phyloP scores from a whole-genome alignment of 2,797 vertebrate species.

The Gorsachius magnificus region DNA sequence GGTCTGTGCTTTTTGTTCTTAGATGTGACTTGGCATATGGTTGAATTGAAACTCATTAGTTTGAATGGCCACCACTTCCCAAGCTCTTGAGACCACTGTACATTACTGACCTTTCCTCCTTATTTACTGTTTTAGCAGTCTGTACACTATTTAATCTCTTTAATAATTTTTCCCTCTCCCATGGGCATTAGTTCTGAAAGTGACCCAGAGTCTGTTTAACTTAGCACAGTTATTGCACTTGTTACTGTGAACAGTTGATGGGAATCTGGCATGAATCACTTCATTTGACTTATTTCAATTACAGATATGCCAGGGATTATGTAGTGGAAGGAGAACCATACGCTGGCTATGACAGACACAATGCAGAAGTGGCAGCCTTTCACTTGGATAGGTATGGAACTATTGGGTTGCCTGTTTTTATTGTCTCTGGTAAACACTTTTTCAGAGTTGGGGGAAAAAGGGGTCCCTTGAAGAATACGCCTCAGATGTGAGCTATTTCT shows the following conservation, averaged over 20 bases:
- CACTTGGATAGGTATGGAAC: constrained; percentile 91
- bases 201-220: not conserved
- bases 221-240: not conserved
- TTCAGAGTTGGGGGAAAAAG: not conserved
- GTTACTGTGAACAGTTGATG: not conserved
- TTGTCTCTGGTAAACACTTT: not conserved
- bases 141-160: not conserved
- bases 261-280: not conserved
- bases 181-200: not conserved
- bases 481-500: not conserved
- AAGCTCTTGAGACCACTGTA: not conserved
- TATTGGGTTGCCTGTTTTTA: not conserved
- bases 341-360: constrained; percentile 96
- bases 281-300: constrained; percentile 3
- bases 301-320: constrained; percentile 91
- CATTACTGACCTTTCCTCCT: not conserved
- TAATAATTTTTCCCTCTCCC: not conserved
- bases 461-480: not conserved
- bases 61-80: not conserved
- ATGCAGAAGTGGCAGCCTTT: constrained; percentile 96
- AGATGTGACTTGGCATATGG: not conserved
- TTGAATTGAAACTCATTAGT: not conserved
- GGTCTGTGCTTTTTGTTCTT: not conserved
- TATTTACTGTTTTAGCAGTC: not conserved
- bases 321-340: constrained; percentile 96